Base-by-base conservation (phyloP, 2,113 vertebrate species). In the Pterophyllum scalare region DNA sequence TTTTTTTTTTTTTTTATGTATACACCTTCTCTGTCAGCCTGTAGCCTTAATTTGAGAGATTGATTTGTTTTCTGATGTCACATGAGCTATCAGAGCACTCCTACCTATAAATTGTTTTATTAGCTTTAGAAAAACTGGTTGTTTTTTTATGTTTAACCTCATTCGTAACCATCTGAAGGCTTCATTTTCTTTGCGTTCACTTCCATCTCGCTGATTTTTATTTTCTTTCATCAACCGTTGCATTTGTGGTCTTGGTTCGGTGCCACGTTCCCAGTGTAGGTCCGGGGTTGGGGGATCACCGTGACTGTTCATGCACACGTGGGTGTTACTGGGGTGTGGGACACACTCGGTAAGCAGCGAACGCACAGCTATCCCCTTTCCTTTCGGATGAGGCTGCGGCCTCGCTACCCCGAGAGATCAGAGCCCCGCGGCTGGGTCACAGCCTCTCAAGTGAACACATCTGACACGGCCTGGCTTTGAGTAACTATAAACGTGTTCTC, bases 361-460 rank as follows among this genome's bases (percentile, higher is more conserved):
- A 81, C 79, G 59, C 83, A 74, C 87, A 15, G 19, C 74, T 91
- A 87, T 92, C 89, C 74, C 2, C 67, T 90, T 92, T 87, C 90
- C 70, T 46, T 13, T 75, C 43, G 2, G 62, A 79, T 49, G 43
- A 62, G 43, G 77, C 81, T 26, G 59, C 38, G 81, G 80, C 72
- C 86, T 62, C 2, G 11, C 65, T 82, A 58, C 77, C 80, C 84
- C 3, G 0, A 77, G 72, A 86, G 83, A 89, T 90, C 89, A 90
- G 77, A 88, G 70, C 61, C 0, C 58, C 1, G 57, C 49, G 72
- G 75, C 59, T 13, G 77, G 88, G 89, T 91, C 87, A 79, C 90
- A 87, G 90, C 81, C 83, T 90, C 87, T 90, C 89, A 77, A 80
- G 82, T 91, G 83, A 80, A 88, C 83, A 70, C 70, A 70, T 65